Evolutionary conservation across 2,113 vertebrate genomes (phyloP), one percentile per base, ranked within the genome.

Genomic region (Apteryx mantelli): DNA sequence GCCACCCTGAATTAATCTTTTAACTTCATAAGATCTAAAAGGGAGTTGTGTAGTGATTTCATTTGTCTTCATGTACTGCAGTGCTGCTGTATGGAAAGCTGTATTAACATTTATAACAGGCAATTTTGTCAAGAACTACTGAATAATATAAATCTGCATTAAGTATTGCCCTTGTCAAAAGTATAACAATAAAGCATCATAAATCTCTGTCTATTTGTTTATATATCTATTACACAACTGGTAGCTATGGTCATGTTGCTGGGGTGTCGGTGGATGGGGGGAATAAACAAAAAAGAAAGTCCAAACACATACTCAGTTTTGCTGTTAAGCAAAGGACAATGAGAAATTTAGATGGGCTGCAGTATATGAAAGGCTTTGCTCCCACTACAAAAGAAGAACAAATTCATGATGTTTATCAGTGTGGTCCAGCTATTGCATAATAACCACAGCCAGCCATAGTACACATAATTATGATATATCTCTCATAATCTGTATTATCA

Each of bases 81-180:
- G 28, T 56, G 74, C 92, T 94, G 89, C 94, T 93, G 52, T 89
- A 86, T 74, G 69, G 87, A 96, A 95, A 91, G 26, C 40, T 75
- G 3, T 86, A 96, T 97, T 97, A 97, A 94, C 82, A 75, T 97
- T 97, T 97, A 52, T 97, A 98, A 93, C 65, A 58, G 93, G 85
- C 53, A 79, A 22, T 96, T 98, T 94, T 98, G 86, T 96, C 95
- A 96, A 68, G 71, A 95, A 84, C 74, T 92, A 70, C 93, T 91
- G 21, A 96, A 77, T 86, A 93, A 96, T 82, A 91, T 86, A 86
- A 95, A 91, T 90, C 93, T 91, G 56, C 86, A 93, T 98, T 97
- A 97, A 98, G 98, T 97, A 97, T 88, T 97, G 92, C 74, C 88
- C 91, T 97, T 97, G 95, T 98, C 97, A 77, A 70, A 96, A 94